Evolutionary conservation across 2,113 vertebrate genomes (phyloP).

Genomic region (Myotis brandtii): DNA sequence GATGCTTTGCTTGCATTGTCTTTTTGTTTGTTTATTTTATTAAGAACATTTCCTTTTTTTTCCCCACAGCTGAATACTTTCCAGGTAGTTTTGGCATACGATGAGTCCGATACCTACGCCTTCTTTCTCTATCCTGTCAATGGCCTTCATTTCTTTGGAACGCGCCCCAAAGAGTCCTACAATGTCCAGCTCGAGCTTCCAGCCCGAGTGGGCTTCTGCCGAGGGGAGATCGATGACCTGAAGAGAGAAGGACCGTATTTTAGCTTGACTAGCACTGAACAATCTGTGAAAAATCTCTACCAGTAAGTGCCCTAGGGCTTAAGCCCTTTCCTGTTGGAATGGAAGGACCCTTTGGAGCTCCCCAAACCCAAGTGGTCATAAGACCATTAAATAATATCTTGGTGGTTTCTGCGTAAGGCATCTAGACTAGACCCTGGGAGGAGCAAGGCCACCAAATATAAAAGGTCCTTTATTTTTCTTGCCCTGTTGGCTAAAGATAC

Average conservation of each 20-base stretch:
- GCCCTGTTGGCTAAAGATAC: background rate
- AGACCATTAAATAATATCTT: background rate
- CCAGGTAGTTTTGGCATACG: conserved; percentile 93
- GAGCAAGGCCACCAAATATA: conserved; percentile 40
- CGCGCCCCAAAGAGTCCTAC: conserved; percentile 94
- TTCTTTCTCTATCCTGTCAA: conserved; percentile 94
- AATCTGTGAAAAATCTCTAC: conserved; percentile 92
- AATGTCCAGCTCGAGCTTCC: conserved; percentile 95
- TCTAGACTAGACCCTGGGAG: background rate
- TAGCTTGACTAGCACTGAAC: conserved; percentile 91
- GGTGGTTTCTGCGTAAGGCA: background rate
- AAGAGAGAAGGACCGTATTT: conserved; percentile 91
- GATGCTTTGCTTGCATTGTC: background rate
- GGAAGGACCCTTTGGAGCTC: background rate
- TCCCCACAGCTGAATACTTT: conserved; percentile 94
- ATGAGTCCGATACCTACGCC: conserved; percentile 90
- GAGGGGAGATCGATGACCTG: conserved; percentile 88
- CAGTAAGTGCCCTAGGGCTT: conserved; percentile 86
- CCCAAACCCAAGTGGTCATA: background rate
- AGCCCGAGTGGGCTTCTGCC: conserved; percentile 95
- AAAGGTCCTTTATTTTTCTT: conserved; percentile 45
- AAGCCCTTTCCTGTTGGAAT: background rate
- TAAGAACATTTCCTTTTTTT: conserved; percentile 52
- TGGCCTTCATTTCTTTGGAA: conserved; percentile 94
- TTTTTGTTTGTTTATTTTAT: background rate